phyloP scores from a whole-genome alignment of 2,113 vertebrate genomes.

The Etheostoma cragini region DNA sequence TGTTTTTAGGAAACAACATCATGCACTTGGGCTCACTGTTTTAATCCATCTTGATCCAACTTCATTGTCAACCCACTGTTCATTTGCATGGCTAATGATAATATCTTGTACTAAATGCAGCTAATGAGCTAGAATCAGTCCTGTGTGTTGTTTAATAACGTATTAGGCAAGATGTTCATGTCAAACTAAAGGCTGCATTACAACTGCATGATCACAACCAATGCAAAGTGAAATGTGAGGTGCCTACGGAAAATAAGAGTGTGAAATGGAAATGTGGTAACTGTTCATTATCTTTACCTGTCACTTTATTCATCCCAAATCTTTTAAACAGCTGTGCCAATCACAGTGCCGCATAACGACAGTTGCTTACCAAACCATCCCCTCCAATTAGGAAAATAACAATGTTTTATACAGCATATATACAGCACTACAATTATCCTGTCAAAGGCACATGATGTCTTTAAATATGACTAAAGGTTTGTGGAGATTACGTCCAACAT shows the following conservation, averaged over 20 bases:
- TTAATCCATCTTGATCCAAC: neutral
- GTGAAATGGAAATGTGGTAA: neutral
- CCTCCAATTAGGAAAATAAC: neutral
- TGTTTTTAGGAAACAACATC: conserved; percentile 3
- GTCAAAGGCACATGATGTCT: neutral
- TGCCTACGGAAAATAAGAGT: neutral
- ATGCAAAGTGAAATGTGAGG: neutral
- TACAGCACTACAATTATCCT: neutral
- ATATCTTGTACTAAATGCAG: neutral
- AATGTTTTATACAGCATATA: neutral
- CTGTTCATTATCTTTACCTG: neutral
- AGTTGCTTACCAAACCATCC: neutral
- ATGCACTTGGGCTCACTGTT: neutral
- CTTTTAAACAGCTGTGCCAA: neutral
- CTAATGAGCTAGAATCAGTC: conserved; percentile 10
- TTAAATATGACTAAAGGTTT: neutral
- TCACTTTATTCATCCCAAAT: neutral
- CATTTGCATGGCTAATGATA: neutral
- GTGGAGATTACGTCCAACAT: neutral
- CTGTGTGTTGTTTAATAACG: conserved; percentile 7
- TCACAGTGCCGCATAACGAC: conserved; percentile 1
- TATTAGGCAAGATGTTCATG: neutral
- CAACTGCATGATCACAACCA: neutral
- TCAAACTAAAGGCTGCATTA: neutral
- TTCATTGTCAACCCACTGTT: neutral